Evolutionary conservation across 2,797 vertebrate genomes (phyloP).

Genomic region (Harpagifer antarcticus): DNA sequence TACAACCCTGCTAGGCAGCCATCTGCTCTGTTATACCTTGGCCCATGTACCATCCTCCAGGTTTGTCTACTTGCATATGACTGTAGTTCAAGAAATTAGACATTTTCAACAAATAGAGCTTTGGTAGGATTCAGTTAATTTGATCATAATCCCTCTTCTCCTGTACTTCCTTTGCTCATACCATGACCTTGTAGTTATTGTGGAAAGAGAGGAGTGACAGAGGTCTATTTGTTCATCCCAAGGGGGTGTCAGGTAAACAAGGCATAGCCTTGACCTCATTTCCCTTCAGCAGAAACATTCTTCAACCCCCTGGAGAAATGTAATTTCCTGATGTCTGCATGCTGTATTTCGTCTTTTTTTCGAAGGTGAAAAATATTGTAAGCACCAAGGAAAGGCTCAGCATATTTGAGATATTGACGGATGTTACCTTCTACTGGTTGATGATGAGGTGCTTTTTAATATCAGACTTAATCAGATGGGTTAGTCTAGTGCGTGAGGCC

Average conservation of each 20-base stretch:
- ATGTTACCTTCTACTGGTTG: slow-evolving; percentile 20
- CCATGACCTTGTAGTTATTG: not conserved
- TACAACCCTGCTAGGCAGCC: slow-evolving; percentile 59
- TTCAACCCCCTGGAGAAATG: slow-evolving; percentile 18
- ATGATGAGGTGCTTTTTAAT: slow-evolving; percentile 17
- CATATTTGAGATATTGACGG: slow-evolving; percentile 5
- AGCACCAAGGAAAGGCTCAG: not conserved
- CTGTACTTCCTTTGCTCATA: not conserved
- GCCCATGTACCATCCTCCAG: slow-evolving; percentile 1
- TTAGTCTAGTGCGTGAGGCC: too few species aligned
- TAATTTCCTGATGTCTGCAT: slow-evolving; percentile 60
- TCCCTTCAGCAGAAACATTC: slow-evolving; percentile 4
- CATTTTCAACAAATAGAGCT: not conserved
- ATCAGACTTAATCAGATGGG: not conserved
- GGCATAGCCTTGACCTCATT: slow-evolving; percentile 31
- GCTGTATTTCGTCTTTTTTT: slow-evolving; percentile 3
- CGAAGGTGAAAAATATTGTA: not conserved
- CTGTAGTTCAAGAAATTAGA: not conserved
- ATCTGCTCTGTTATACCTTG: slow-evolving; percentile 56
- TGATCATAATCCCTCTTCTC: not conserved
- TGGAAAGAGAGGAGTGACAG: not conserved
- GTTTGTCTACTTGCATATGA: slow-evolving; percentile 1
- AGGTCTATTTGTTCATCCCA: slow-evolving; percentile 32
- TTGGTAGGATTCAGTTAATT: not conserved
- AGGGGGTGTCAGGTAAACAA: slow-evolving; percentile 25